A percentile compares a stretch with the other conserved stretches of the same genome.
These are phyloP conservation scores for Nylanderia fulva DNA, from an alignment of 1,140 invertebrate genomes.

Conservation along the genomic window DNA sequence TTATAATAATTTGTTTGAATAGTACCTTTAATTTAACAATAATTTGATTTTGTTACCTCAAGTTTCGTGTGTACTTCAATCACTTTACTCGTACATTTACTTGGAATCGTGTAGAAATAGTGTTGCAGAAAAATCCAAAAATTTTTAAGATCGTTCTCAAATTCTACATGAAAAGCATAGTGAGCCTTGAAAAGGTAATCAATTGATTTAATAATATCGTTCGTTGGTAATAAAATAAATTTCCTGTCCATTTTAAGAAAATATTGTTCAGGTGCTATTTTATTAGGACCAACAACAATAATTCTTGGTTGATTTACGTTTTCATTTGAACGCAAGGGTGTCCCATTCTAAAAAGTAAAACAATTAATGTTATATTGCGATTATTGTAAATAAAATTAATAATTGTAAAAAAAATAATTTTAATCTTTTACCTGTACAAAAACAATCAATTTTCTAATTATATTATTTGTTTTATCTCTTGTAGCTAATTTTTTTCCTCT, in stretches of 20 bases:
- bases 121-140: constrained; percentile 6
- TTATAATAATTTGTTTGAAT: not conserved
- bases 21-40: not conserved
- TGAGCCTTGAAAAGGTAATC: not conserved
- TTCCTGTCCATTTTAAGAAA: not conserved
- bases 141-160: not conserved
- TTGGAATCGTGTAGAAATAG: not conserved
- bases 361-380: no score
- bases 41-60: not conserved
- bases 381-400: no score
- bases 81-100: not conserved
- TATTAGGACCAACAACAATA: not conserved
- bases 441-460: not conserved
- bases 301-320: not conserved
- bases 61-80: not conserved
- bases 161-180: not conserved
- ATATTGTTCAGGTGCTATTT: not conserved
- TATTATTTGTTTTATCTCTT: not conserved
- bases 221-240: not conserved
- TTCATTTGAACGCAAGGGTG: not conserved
- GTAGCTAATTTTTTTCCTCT: not conserved
- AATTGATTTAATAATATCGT: not conserved
- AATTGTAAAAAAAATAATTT: not conserved
- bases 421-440: not conserved
- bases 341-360: not conserved